Base-by-base conservation (phyloP, 2,113 vertebrate genomes). In the Sorex araneus region DNA sequence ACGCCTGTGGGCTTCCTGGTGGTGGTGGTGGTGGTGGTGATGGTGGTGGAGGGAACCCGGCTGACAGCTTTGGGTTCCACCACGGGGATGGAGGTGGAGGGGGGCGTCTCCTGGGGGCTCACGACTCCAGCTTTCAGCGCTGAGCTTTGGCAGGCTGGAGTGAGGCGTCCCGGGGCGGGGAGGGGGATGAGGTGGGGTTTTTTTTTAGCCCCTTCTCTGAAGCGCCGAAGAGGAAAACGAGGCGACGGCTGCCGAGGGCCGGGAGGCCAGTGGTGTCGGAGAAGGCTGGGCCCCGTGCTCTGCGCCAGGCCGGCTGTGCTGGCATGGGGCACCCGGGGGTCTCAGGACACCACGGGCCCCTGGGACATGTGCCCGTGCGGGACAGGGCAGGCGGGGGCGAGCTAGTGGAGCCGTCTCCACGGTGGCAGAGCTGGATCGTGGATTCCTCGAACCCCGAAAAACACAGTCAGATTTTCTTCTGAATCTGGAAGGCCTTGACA, bases 1-100 rank as follows among this genome's bases (percentile, higher is more conserved):
- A 50, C 19, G 4, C 66, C 47, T 23, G 2, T 0, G 3, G 78
- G 34, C 6, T 67, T 63, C 43, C 11, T 12, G 6, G n/a, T n/a
- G 67, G 13, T 18, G n/a, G 10, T 0, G 0, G 7, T n/a, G n/a
- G n/a, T n/a, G n/a, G n/a, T n/a, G n/a, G n/a, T 12, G 6, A 28
- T n/a, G 67, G 13, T 18, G n/a, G 10, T 0, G 0, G 7, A 43
- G 27, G 27, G 82, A 9, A 23, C 76, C 8, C 32, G 64, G 63
- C 70, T 16, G 66, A 76, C 21, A 45, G 36, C 43, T 69, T 23
- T 6, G 50, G 13, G 32, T 12, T 36, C 60, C 66, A 21, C 60
- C 66, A 21, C 50, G 6, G 19, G 36, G 30, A 6, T 34, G 10
- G 25, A 13, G 47, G 25, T 16, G 34, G 19, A 19, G 9, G 45